phyloP scores from a whole-genome alignment of 2,888 invertebrate species.

The Cephus pulcher region DNA sequence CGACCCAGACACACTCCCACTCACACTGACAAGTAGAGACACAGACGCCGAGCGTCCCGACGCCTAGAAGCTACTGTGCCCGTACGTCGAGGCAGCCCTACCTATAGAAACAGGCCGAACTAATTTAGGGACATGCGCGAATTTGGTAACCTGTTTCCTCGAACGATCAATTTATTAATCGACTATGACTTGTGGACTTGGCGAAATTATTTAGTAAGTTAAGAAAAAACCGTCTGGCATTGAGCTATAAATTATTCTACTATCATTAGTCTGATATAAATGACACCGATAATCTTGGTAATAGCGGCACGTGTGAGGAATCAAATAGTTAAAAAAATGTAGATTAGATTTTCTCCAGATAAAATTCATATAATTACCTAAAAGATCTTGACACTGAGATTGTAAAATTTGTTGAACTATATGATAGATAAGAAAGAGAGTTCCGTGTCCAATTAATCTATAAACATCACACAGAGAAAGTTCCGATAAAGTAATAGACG shows the following conservation, averaged over 20 bases:
- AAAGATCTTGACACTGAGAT: not conserved
- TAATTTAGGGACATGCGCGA: conserved; percentile 46
- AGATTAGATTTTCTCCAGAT: not conserved
- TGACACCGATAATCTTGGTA: not conserved
- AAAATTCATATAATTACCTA: not conserved
- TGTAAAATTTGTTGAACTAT: not conserved
- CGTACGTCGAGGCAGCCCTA: conserved; percentile 29
- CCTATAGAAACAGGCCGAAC: conserved; percentile 20
- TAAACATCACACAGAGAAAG: no score
- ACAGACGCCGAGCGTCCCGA: conserved; percentile 40
- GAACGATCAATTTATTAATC: not conserved
- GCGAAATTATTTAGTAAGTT: no score
- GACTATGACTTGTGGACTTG: no score
- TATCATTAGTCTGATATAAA: not conserved
- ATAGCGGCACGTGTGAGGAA: not conserved
- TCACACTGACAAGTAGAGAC: conserved; percentile 16
- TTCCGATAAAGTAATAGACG: not conserved
- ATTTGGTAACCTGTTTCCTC: conserved; percentile 9
- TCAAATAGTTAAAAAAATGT: not conserved
- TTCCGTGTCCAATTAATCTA: no score
- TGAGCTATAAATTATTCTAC: not conserved
- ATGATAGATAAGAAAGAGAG: not conserved
- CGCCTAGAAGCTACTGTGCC: conserved; percentile 44
- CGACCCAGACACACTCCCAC: conserved; percentile 17
- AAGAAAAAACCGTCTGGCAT: not conserved